Evolutionary conservation across 2,888 invertebrate genomes (phyloP), one percentile per base, ranked within the genome.

Genomic region (Apamea sordens): DNA sequence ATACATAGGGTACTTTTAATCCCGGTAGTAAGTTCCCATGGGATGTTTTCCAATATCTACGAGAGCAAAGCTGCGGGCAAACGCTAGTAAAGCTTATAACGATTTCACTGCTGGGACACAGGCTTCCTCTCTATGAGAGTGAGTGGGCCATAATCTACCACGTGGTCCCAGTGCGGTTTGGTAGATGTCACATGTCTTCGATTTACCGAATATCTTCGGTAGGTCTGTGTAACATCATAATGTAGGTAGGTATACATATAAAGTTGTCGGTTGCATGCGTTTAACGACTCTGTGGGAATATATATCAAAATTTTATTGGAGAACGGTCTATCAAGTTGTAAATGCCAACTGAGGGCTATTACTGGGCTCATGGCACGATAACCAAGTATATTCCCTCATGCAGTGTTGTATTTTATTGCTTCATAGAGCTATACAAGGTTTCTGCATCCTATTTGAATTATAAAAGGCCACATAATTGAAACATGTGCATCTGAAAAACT

Each of bases 241-340:
- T 32, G 7, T 18, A 24, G 1, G 7, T 36, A 36, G 24, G 6
- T 36, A n/a, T n/a, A n/a, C n/a, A n/a, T n/a, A n/a, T n/a, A n/a
- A n/a, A 53, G 32, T 47, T 8, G 10, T 21, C 36, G 24, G 47
- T 82, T 82, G 56, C 82, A 73, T 74, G 79, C 50, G 28, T 74
- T 81, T 82, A 65, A 79, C 56, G 56, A 74, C 21, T 67, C 59
- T 61, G n/a, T 44, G 82, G 59, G 67, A 67, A 76, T 41, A 77
- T 61, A 65, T 56, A 82, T 75, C 67, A 68, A 82, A n/a, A 80
- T 67, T 74, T 77, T 79, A 83, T 70, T 64, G 53, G 28, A 50
- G 21, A 59, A 59, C 50, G 18, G 47, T 71, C 70, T 83, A 81
- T 83, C 56, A 67, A 77, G 67, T 77, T 67, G 78, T 77, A 71